Evolutionary conservation across 2,888 invertebrate species (phyloP), one percentile per base, ranked within the genome.

Genomic region (Parasteatoda lunata): DNA sequence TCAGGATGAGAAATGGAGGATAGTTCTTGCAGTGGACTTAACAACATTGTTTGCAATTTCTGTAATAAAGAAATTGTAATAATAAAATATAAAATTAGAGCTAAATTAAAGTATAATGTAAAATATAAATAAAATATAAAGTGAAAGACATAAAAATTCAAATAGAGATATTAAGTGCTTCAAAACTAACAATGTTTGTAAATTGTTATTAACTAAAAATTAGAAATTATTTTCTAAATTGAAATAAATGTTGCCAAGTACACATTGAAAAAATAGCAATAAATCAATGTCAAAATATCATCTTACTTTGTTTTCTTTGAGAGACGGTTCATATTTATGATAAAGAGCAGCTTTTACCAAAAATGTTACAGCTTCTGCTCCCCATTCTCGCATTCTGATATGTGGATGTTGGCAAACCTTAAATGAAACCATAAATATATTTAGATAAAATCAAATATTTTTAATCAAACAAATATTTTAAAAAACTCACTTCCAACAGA

Each of bases 311-410:
- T 97, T 97, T 90, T 96, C 96, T 77, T 96, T 94, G 1, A 96
- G 93, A 0, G 97, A 96, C 88, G 96, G 94, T 11, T 94, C 94
- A 91, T 97, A 96, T 91, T 96, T 96, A 91, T 96, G 96, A 90
- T 96, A 95, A 89, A 98, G 94, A 3, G 98, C 97, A 0, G 97
- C 96, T 92, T 96, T 97, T 0, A 98, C 97, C 72, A 99, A 93
- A 91, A 97, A 97, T 0, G 98, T 98, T 79, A 99, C 95, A 0
- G 98, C 98, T 92, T 98, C 98, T 0, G 98, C 98, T 0, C 98
- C 98, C 98, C 98, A 99, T 92, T 98, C 98, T 64, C 99, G 93
- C 97, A 99, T 97, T 89, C 97, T 93, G 89, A 97, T 96, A 91
- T 97, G 97, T 0, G 98, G 97, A 93, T 98, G 98, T 91, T 97